A percentile compares a stretch with the other conserved stretches of the same genome.
phyloP scores from a whole-genome alignment of 2,888 invertebrate genomes.

The Drosophila buzzatii region DNA sequence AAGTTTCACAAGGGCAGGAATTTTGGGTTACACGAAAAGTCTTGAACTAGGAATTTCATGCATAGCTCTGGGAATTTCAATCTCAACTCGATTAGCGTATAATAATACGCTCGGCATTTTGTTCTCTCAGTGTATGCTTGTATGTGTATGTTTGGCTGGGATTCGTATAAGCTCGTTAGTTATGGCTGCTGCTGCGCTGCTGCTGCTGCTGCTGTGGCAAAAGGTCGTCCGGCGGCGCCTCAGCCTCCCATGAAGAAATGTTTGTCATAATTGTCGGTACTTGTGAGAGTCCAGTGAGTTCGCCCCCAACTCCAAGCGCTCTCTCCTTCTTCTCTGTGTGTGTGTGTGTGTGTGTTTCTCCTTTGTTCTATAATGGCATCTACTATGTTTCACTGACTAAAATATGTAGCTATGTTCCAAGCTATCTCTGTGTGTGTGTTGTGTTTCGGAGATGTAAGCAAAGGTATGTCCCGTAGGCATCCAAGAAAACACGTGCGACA shows the following conservation, averaged over 20 bases:
- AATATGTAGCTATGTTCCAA: slow-evolving; percentile 34
- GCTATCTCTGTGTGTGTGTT: slow-evolving; percentile 4
- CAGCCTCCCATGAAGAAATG: slow-evolving; percentile 56
- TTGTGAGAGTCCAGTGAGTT: slow-evolving; percentile 50
- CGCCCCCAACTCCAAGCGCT: background rate
- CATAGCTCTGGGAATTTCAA: slow-evolving; percentile 1
- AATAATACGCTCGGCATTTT: background rate
- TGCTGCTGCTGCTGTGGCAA: slow-evolving; percentile 43
- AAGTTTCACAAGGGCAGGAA: background rate
- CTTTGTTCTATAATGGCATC: slow-evolving; percentile 56
- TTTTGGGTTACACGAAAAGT: background rate
- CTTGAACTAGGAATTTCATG: background rate
- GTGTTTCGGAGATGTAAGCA: background rate
- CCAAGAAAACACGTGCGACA: slow-evolving; percentile 68
- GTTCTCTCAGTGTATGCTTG: slow-evolving; percentile 13
- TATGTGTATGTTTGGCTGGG: slow-evolving; percentile 27
- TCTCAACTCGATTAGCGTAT: background rate
- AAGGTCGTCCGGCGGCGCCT: slow-evolving; percentile 64
- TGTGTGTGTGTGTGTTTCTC: slow-evolving; percentile 4
- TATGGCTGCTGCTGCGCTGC: slow-evolving; percentile 42
- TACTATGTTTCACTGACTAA: slow-evolving; percentile 48
- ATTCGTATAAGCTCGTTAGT: slow-evolving; percentile 73
- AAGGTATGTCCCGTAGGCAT: slow-evolving; percentile 38
- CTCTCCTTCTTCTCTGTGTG: background rate
- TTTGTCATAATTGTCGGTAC: slow-evolving; percentile 78